These are phyloP conservation scores for Loris lydekkerianus DNA, from an alignment of 2,797 vertebrate species.

Conservation along the genomic window DNA sequence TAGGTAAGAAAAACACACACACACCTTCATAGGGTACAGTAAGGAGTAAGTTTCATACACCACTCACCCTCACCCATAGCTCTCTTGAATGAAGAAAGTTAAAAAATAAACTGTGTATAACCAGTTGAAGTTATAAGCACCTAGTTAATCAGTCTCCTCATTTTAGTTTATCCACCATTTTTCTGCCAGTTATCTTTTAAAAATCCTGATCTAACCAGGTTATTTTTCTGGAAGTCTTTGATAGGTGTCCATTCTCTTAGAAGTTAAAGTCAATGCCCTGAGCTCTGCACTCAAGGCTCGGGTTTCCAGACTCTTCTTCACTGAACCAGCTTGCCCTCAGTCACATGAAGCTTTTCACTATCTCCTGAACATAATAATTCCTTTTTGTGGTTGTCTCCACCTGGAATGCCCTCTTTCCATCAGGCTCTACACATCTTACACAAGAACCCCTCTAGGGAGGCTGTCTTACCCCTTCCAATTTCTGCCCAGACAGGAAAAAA, in stretches of 20 bases:
- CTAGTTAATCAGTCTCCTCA: background rate
- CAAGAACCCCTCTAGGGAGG: background rate
- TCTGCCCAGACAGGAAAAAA: background rate
- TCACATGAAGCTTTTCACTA: background rate
- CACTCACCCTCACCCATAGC: background rate
- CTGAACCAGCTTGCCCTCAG: background rate
- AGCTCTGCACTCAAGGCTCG: background rate
- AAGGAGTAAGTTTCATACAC: background rate
- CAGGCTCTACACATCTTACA: background rate
- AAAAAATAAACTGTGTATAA: background rate
- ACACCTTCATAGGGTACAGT: too few relatives aligned
- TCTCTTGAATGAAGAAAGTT: constrained; percentile 9
- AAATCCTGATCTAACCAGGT: background rate
- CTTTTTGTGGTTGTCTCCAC: background rate
- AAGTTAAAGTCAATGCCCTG: background rate
- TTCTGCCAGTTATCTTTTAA: background rate
- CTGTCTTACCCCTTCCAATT: background rate
- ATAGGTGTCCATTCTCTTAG: background rate
- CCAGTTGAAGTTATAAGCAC: background rate
- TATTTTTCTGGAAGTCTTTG: constrained; percentile 14
- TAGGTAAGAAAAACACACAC: background rate
- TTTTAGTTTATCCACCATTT: background rate
- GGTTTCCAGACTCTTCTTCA: background rate
- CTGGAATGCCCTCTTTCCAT: background rate
- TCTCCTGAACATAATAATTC: background rate